Percentiles rank a stretch among this genome's conserved stretches.
Evolutionary conservation across 1,140 invertebrate species (phyloP).

Genomic region (Kradibia gibbosae): DNA sequence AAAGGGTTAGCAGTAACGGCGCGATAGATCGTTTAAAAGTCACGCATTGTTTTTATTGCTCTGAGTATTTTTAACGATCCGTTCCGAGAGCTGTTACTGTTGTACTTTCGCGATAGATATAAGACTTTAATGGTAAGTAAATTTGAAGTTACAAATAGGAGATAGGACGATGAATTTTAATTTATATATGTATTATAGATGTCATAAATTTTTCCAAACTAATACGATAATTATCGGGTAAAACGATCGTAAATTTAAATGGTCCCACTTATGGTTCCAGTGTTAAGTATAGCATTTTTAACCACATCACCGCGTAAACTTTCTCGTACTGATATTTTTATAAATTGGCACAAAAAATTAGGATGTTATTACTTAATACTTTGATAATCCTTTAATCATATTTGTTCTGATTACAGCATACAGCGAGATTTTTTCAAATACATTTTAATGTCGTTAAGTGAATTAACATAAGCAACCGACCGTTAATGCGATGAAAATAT

Average conservation of each 20-base stretch:
- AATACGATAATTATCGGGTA: neutral
- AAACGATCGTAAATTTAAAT: neutral
- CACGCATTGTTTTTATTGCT: conserved; percentile 39
- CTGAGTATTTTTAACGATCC: conserved; percentile 31
- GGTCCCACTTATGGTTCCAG: neutral
- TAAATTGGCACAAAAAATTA: too few relatives aligned
- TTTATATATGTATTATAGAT: neutral
- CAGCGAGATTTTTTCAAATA: too few relatives aligned
- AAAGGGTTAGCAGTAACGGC: conserved; percentile 7
- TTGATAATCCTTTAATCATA: too few relatives aligned
- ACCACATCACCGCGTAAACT: neutral
- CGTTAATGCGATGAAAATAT: too few relatives aligned
- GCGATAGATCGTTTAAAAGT: conserved; percentile 16
- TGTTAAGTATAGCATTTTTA: neutral
- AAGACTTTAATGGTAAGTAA: conserved; percentile 35
- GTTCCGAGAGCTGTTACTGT: conserved; percentile 1
- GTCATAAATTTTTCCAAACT: neutral
- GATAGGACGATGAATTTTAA: conserved; percentile 23
- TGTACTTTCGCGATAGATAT: neutral
- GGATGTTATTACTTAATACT: too few relatives aligned
- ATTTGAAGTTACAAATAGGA: conserved; percentile 5
- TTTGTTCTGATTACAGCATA: too few relatives aligned
- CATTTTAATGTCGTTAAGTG: too few relatives aligned
- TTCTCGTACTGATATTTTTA: too few relatives aligned
- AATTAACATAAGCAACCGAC: too few relatives aligned